Evolutionary conservation across 2,888 invertebrate species (phyloP), one percentile per base, ranked within the genome.

Genomic region (Drosophila heteroneura): DNA sequence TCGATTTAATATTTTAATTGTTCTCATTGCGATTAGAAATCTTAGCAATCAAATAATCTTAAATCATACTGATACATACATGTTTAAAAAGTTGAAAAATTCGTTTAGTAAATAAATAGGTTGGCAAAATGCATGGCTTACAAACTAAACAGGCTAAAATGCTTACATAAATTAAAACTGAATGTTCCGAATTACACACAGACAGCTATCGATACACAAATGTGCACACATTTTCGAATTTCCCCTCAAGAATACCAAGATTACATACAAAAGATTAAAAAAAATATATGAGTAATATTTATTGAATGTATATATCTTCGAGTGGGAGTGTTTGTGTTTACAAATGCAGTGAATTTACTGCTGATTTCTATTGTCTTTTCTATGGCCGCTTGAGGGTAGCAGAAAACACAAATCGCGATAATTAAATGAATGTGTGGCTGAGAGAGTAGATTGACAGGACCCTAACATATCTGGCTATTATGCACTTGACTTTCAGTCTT

Each of bases 401-500:
- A 71, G 57, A 66, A 47, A 65, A 62, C 53, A 68, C 49, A 57
- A 61, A 35, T 72, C 54, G 22, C 44, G 63, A 64, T 47, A 54
- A 47, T 60, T 63, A 3, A 54, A 56, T 72, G 30, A 39, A 65
- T 26, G 35, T 79, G 66, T 63, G 52, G 62, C 51, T 73, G 62
- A 63, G 64, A 76, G 53, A 68, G 62, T 70, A 63, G 52, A 56
- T 67, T 61, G 70, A 60, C 72, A 70, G 73, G 62, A 56, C 56
- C 56, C 52, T 64, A 63, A 66, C 57, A 68, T 69, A 70, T 66
- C 65, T 71, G 69, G 68, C 47, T 72, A 66, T 81, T 75, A 79
- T 89, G 86, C 86, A 81, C 76, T 89, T 79, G 84, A 87, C 87
- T 89, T 83, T 87, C 87, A 87, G 87, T 87, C 87, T 87, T 87